Base-by-base conservation (phyloP, 2,888 invertebrate species). In the Loripinus fragilis region DNA sequence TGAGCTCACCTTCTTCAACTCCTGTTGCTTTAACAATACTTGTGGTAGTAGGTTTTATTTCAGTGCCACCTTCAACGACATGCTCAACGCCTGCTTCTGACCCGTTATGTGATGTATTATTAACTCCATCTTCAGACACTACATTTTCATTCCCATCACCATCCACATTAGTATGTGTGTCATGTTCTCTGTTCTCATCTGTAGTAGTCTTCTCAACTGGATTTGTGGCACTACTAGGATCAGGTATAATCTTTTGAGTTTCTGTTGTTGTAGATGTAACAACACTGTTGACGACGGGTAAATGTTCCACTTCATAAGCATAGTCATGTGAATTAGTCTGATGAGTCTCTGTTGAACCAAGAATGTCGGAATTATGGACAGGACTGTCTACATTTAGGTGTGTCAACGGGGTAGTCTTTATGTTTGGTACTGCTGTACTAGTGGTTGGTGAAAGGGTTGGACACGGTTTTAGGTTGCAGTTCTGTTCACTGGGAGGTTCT, bases 391-490 rank as follows among this genome's bases (percentile, higher is more conserved):
- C 20, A 2, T 20, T 20, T 45, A 3, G 8, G n/a, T 20, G n/a
- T 42, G 42, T 38, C n/a, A 33, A 5, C 55, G 66, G 50, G 30
- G 12, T 33, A 15, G 48, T 67, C 30, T 41, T 20, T 60, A n/a
- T 42, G 25, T n/a, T 68, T 52, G 45, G 3, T 20, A 20, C 2
- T 41, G 72, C 55, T 52, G 79, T 30, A 5, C 78, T 28, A 12
- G 75, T 72, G 64, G 75, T 68, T 45, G 60, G 45, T 30, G 74
- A 41, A 35, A 74, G 69, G 60, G 77, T 73, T 33, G 85, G 85
- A 76, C 91, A 91, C 15, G 80, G 66, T 1, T 74, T 66, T 0
- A 76, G 64, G 67, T 83, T 86, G 76, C 91, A 91, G 8, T 74
- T 64, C 50, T 80, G 74, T 35, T 90, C 78, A 7, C 79, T 71